Base-by-base conservation (phyloP, 1,140 invertebrate genomes). In the Zaprionus capensis region DNA sequence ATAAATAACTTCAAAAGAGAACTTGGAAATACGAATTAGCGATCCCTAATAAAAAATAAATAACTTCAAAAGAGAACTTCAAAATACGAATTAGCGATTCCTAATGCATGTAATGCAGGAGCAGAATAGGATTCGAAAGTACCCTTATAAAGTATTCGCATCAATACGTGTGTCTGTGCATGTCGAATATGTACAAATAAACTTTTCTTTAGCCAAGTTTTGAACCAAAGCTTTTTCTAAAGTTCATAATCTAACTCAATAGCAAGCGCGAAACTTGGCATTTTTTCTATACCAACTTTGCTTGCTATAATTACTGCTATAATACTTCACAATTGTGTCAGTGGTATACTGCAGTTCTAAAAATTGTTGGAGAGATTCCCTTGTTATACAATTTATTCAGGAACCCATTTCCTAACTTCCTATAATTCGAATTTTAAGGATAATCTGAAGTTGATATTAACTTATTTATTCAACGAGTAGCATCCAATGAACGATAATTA, bases 231-330 rank as follows among this genome's bases (percentile, higher is more conserved):
- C 36, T 44, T 15, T 17, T 3, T 20, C 9, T 14, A 24, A 56
- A 20, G 28, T 34, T 58, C 56, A 4, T 24, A 6, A 12, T 4
- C 17, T 38, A 2, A 22, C 14, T 24, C 41, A 61, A 62, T 68
- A 12, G 56, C 4, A 53, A 28, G 6, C 20, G 15, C 41, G 31
- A 71, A 71, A 75, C 58, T 58, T 75, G 72, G 59, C 22, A n/a
- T 15, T 61, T 68, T 46, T 28, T 2, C 31, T 67, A 38, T 7
- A 14, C 6, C 9, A 0, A 24, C 20, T 68, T 28, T 59, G 59
- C 20, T 34, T 34, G 0, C 31, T 11, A 34, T 34, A 34, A 34
- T 9, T 34, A 58, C 6, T 44, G 12, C 26, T 12, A 34, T 61
- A 72, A 41, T 31, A 24, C 36, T 22, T 49, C 4, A 22, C 4